A percentile compares a stretch with the other conserved stretches of the same genome.
phyloP scores from a whole-genome alignment of 2,888 invertebrate species.

The Mesoligia furuncula region DNA sequence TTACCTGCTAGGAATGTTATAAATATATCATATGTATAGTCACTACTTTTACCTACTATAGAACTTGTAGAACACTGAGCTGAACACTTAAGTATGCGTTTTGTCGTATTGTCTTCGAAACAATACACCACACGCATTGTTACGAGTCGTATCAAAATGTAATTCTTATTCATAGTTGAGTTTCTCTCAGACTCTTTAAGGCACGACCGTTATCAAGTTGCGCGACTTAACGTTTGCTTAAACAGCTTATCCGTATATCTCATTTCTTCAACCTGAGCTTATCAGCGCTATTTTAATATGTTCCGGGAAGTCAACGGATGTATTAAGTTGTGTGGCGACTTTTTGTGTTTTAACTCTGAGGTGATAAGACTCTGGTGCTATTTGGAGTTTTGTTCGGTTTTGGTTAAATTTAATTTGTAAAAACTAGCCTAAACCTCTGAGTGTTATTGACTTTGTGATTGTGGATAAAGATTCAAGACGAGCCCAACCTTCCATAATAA shows the following conservation, averaged over 20 bases:
- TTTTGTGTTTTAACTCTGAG: slow-evolving; percentile 13
- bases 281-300: slow-evolving; percentile 70
- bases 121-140: slow-evolving; percentile 41
- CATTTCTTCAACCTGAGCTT: slow-evolving; percentile 74
- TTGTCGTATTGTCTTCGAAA: slow-evolving; percentile 17
- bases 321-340: slow-evolving; percentile 53
- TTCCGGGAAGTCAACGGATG: slow-evolving; percentile 70
- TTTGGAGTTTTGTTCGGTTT: not conserved
- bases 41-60: not conserved
- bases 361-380: slow-evolving; percentile 43
- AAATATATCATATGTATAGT: not conserved
- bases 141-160: slow-evolving; percentile 9
- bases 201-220: slow-evolving; percentile 66
- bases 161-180: slow-evolving; percentile 38
- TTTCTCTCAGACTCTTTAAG: slow-evolving; percentile 32
- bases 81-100: not conserved
- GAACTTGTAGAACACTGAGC: not conserved
- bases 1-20: not conserved
- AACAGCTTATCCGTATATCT: slow-evolving; percentile 75
- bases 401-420: not conserved
- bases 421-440: not conserved
- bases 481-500: no score
- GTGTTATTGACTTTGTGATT: not conserved
- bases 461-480: not conserved
- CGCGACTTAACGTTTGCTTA: slow-evolving; percentile 67